Evolutionary conservation across 37 sponge, comb jelly and placozoan species (phyloP).

Genomic region (Sycon ciliatum): DNA sequence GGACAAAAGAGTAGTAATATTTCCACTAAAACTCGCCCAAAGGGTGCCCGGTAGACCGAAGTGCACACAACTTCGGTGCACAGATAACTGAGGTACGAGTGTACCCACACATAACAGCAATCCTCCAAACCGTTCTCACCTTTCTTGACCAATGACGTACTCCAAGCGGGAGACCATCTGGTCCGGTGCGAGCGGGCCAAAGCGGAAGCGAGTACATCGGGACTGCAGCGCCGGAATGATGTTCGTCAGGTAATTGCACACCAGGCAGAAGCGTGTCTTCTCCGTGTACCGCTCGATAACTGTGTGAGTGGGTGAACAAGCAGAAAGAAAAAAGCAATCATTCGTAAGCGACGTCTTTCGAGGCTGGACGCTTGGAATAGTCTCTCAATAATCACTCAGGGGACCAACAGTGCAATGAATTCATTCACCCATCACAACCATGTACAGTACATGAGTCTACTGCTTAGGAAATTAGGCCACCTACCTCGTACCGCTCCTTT

Average conservation of each 20-base stretch:
- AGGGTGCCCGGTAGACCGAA: no score
- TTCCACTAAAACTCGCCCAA: no score
- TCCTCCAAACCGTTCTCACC: conserved; percentile 22
- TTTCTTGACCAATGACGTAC: conserved; percentile 68
- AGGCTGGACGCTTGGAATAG: no score
- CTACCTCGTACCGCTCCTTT: no score
- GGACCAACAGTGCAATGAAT: no score
- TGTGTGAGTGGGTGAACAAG: conserved; percentile 9
- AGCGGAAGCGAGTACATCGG: conserved; percentile 89
- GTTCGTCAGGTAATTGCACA: conserved; percentile 92
- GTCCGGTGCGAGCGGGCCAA: conserved; percentile 76
- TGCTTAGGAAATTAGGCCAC: no score
- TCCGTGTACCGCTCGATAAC: conserved; percentile 95
- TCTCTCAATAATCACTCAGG: no score
- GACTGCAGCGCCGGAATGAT: conserved; percentile 97
- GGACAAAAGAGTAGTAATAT: not conserved
- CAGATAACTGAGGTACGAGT: not conserved
- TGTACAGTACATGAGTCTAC: no score
- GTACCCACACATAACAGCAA: not conserved
- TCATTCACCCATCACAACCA: no score
- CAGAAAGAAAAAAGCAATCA: no score
- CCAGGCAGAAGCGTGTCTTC: conserved; percentile 89
- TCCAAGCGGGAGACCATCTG: conserved; percentile 72
- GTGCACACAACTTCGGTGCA: no score
- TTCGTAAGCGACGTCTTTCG: no score